Percentiles rank a stretch among this genome's conserved stretches.
These are phyloP conservation scores for Lerema accius DNA, from an alignment of 1,140 invertebrate genomes.

Conservation along the genomic window DNA sequence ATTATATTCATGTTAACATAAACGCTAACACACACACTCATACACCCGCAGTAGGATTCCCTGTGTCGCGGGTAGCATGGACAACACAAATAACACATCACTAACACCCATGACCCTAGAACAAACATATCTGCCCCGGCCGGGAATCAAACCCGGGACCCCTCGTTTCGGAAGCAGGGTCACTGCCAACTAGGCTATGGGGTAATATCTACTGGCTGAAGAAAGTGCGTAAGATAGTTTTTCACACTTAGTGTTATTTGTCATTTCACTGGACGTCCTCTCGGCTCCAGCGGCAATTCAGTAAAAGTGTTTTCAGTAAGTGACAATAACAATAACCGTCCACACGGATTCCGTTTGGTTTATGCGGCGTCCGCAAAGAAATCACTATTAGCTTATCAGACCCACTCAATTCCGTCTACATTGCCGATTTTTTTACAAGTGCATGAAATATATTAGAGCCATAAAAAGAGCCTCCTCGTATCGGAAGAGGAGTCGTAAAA, in stretches of 20 bases:
- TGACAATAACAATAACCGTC: constrained; percentile 36
- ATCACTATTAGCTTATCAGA: constrained; percentile 44
- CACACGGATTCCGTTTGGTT: constrained; percentile 48
- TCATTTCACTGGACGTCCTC: constrained; percentile 20
- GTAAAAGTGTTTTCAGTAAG: constrained; percentile 38
- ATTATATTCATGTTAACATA: no score
- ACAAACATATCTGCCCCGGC: no score
- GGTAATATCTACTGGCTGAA: no score
- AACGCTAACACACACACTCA: no score
- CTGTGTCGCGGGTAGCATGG: no score
- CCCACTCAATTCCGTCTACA: constrained; percentile 49
- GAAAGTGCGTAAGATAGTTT: background rate
- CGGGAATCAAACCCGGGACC: no score
- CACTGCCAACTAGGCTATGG: no score
- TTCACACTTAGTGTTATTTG: constrained; percentile 16
- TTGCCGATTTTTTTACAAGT: constrained; percentile 57
- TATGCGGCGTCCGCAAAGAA: constrained; percentile 62
- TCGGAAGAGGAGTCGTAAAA: constrained; percentile 63
- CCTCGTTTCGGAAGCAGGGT: no score
- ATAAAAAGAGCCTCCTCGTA: constrained; percentile 66
- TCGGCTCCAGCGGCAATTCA: constrained; percentile 33
- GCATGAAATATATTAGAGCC: constrained; percentile 64
- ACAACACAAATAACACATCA: no score
- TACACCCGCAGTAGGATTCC: no score
- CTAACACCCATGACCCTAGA: no score